Conservation (phyloP, 2,113 vertebrate species). For the Petrocephalus zakoni region DNA sequence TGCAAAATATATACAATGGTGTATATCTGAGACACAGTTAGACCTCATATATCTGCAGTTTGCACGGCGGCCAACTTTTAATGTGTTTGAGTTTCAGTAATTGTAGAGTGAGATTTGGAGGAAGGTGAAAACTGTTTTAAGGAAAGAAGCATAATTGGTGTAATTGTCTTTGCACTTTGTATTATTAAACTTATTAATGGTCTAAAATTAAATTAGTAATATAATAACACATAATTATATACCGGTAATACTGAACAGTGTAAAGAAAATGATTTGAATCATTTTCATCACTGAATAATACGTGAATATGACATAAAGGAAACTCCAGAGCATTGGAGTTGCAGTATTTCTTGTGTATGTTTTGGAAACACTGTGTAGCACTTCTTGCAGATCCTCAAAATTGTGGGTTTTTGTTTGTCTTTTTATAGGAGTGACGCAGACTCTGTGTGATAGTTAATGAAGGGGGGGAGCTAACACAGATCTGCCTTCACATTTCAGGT, state of each 20-base stretch:
- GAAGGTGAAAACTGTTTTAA: not conserved
- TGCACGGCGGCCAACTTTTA: not conserved
- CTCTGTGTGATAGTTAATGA: conserved; percentile 12
- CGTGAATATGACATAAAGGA: not conserved
- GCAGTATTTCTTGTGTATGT: not conserved
- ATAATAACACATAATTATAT: not conserved
- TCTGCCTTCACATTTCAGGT: conserved; percentile 65
- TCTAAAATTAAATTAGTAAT: not conserved
- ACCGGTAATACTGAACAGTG: not conserved
- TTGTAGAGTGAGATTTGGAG: not conserved
- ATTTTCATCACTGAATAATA: not conserved
- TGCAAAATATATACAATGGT: not conserved
- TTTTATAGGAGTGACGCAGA: not conserved
- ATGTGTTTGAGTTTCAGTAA: too few relatives aligned
- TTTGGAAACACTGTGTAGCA: conserved; percentile 16
- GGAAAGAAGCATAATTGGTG: not conserved
- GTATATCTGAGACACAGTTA: not conserved
- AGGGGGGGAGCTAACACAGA: not conserved
- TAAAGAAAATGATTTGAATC: not conserved
- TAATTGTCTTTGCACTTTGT: not conserved
- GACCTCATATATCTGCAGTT: not conserved
- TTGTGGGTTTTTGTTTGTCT: not conserved
- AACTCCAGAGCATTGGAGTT: not conserved
- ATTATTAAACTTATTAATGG: not conserved
- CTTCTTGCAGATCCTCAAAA: conserved; percentile 9